A percentile compares a stretch with the other conserved stretches of the same genome.
Evolutionary conservation across 1,140 invertebrate genomes (phyloP).

Genomic region (Coelopa frigida): DNA sequence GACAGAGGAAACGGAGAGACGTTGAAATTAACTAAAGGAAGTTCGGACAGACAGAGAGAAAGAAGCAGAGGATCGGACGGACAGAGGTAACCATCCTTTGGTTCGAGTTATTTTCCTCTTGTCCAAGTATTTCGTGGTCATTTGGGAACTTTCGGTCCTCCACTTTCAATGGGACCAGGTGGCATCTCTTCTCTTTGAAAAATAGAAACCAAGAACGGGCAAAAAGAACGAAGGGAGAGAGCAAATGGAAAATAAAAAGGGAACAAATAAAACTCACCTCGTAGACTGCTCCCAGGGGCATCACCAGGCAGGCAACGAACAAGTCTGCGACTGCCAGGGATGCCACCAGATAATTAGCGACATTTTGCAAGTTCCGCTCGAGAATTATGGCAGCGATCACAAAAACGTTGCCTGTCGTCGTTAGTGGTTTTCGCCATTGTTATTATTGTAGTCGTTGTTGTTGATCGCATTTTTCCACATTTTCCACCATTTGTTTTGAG

Average conservation of each 20-base stretch:
- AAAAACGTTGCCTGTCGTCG: constrained; percentile 78
- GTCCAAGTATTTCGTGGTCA: too few species aligned
- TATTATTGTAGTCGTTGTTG: not conserved
- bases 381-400: constrained; percentile 90
- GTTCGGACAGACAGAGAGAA: too few species aligned
- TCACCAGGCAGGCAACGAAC: constrained; percentile 85
- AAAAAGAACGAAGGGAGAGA: not conserved
- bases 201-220: not conserved
- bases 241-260: not conserved
- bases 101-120: too few species aligned
- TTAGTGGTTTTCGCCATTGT: not conserved
- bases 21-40: too few species aligned
- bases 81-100: too few species aligned
- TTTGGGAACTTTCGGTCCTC: too few species aligned
- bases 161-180: too few species aligned
- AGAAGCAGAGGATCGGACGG: too few species aligned
- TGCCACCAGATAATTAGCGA: constrained; percentile 86
- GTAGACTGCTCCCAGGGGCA: constrained; percentile 78
- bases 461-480: not conserved
- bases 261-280: constrained; percentile 49
- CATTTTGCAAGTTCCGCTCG: constrained; percentile 84
- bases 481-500: constrained; percentile 1
- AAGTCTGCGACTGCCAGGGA: constrained; percentile 86
- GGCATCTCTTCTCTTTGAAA: too few species aligned
- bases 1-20: too few species aligned